Conservation (phyloP, 2,797 vertebrate species). For the Bucorvus abyssinicus region DNA sequence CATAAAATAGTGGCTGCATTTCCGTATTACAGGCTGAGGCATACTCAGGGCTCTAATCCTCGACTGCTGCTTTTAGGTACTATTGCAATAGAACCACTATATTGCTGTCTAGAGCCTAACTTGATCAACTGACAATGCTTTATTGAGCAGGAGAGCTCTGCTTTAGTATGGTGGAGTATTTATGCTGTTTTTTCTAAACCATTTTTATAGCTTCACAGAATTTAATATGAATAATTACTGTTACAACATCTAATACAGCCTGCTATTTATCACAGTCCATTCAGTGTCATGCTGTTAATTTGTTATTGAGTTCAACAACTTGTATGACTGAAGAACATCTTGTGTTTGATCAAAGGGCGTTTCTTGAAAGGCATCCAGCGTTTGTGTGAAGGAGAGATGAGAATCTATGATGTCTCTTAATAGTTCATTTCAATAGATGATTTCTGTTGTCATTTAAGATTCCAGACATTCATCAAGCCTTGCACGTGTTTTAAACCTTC, state of each 20-base stretch:
- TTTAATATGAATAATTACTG: conserved; percentile 17
- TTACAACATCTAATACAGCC: background rate
- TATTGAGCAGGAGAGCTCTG: background rate
- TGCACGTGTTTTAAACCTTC: background rate
- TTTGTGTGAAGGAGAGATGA: conserved; percentile 20
- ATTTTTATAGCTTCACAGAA: background rate
- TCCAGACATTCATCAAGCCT: background rate
- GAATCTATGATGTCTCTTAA: background rate
- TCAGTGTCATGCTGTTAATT: conserved; percentile 12
- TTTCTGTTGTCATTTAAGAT: background rate
- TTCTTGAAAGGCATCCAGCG: conserved; percentile 34
- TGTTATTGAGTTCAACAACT: background rate
- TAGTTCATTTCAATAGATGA: background rate
- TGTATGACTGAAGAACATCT: conserved; percentile 16
- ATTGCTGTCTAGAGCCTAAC: background rate
- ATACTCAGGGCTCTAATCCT: background rate
- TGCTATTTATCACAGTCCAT: conserved; percentile 17
- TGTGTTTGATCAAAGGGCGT: conserved; percentile 20
- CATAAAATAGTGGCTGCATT: background rate
- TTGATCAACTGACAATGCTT: background rate
- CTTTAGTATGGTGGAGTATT: background rate
- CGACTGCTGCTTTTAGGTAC: conserved; percentile 5
- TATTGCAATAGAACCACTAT: background rate
- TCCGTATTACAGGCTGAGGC: background rate
- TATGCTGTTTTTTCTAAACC: background rate